Conservation (phyloP, 2,113 vertebrate genomes). For the Sturnus vulgaris region DNA sequence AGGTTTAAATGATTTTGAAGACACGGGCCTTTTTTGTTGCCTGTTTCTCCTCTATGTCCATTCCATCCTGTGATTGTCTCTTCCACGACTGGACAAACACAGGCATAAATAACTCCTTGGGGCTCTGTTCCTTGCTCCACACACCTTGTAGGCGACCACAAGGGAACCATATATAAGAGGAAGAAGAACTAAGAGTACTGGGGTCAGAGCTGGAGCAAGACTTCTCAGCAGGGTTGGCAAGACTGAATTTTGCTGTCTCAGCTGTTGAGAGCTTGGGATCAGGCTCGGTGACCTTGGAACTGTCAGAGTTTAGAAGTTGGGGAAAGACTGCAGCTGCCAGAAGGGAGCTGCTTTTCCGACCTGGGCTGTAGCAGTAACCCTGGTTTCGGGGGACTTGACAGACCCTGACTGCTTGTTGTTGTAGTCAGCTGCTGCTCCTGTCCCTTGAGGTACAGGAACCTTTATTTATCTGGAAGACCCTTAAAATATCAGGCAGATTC, state of each 20-base stretch:
- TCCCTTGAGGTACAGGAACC: background rate
- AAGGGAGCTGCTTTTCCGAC: background rate
- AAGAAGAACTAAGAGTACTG: background rate
- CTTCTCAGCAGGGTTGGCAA: background rate
- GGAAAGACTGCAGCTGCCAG: background rate
- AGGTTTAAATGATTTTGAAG: background rate
- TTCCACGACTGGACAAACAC: background rate
- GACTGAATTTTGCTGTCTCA: background rate
- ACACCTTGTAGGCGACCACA: background rate
- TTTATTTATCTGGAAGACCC: background rate
- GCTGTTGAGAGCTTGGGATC: background rate
- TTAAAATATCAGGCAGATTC: background rate
- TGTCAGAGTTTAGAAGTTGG: background rate
- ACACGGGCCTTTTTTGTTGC: background rate
- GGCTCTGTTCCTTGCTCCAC: background rate
- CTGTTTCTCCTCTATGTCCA: background rate
- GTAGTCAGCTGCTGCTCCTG: background rate
- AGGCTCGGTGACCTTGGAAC: background rate
- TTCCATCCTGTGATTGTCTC: background rate
- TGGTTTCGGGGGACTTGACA: background rate
- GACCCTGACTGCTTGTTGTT: background rate
- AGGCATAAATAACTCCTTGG: background rate
- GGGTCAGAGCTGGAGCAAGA: constrained; percentile 16
- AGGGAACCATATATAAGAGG: background rate
- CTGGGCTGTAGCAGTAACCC: background rate